Evolutionary conservation across 2,113 vertebrate species (phyloP).

Genomic region (Alces alces): DNA sequence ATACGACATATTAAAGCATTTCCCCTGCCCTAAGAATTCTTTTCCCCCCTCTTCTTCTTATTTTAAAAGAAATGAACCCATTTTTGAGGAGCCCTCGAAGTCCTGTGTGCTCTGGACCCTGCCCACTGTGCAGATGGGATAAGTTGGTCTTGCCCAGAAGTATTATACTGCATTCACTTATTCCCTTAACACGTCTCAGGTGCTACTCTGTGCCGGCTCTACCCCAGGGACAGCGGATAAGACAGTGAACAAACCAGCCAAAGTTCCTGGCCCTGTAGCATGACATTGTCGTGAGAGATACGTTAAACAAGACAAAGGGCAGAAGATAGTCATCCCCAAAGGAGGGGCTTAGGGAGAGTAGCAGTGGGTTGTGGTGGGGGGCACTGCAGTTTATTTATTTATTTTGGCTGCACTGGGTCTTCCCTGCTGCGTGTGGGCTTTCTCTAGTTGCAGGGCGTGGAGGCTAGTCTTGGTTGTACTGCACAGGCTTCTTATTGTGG

Average conservation of each 20-base stretch:
- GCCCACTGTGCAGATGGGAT: fast-evolving
- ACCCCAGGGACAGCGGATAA: neutral
- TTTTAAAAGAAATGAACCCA: neutral
- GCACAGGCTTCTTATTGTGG: neutral
- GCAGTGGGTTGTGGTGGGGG: neutral
- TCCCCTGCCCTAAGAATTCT: neutral
- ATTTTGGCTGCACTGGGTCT: neutral
- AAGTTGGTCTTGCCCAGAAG: neutral
- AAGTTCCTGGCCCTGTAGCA: neutral
- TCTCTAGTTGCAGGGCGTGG: neutral
- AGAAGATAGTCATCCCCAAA: neutral
- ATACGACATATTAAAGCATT: fast-evolving
- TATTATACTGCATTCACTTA: fast-evolving
- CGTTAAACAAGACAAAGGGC: neutral
- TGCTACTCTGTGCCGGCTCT: fast-evolving
- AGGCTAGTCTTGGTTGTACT: neutral
- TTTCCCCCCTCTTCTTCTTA: fast-evolving
- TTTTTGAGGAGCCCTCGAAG: neutral
- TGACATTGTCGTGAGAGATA: no score
- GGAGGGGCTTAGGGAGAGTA: neutral
- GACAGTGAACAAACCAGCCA: fast-evolving
- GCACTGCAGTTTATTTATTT: neutral
- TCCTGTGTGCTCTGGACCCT: fast-evolving
- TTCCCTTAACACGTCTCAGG: neutral
- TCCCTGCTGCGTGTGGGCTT: neutral